phyloP scores from a whole-genome alignment of 2,113 vertebrate species.

The Oxyura jamaicensis region DNA sequence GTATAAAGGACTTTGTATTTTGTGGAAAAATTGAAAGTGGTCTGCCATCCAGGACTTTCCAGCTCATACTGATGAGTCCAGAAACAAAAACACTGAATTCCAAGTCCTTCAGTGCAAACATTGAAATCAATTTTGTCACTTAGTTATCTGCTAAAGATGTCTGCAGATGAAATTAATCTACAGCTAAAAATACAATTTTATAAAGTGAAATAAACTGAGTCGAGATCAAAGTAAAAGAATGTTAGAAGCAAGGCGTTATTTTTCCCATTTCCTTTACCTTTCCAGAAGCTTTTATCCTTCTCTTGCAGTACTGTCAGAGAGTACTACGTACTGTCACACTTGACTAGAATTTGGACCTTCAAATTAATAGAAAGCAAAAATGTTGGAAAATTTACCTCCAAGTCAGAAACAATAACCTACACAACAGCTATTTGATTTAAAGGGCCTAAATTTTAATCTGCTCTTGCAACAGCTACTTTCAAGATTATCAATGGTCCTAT shows the following conservation, averaged over 20 bases:
- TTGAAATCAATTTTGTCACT: background rate
- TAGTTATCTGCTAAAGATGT: background rate
- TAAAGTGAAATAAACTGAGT: background rate
- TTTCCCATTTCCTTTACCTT: background rate
- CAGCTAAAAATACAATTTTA: background rate
- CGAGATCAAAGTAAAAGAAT: background rate
- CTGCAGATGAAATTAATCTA: slow-evolving; percentile 14
- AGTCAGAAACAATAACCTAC: background rate
- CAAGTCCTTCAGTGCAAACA: background rate
- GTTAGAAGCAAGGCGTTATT: background rate
- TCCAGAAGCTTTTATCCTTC: background rate
- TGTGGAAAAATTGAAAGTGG: slow-evolving; percentile 8
- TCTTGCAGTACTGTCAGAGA: background rate
- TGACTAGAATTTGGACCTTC: background rate
- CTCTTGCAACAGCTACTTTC: background rate
- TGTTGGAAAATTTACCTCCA: background rate
- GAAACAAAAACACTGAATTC: background rate
- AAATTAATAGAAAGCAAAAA: background rate
- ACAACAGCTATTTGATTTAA: background rate
- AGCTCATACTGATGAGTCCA: background rate
- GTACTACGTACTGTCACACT: background rate
- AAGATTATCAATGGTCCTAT: background rate
- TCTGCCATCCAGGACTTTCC: background rate
- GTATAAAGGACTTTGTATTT: background rate
- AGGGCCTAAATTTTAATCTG: background rate